Evolutionary conservation across 2,888 invertebrate genomes (phyloP), one percentile per base, ranked within the genome.

Genomic region (Stenodera caucasica): DNA sequence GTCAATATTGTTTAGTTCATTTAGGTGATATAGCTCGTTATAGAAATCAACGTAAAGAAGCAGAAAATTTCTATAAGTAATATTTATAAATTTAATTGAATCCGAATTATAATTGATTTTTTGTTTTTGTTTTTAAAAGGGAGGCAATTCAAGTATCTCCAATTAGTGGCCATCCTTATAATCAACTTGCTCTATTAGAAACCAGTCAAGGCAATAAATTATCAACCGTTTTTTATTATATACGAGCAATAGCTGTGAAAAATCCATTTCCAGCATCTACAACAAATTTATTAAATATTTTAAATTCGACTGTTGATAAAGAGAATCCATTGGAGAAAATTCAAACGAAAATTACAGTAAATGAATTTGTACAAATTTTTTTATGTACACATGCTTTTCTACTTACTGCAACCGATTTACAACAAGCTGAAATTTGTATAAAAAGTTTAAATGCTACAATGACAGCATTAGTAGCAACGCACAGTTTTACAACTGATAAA

Each of bases 1-100:
- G 92, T 77, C 94, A 94, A 77, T 91, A 94, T 80, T 94, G 94
- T 78, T 84, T 94, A 60, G 92, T 94, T 58, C 95, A 94, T 78
- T 84, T 94, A 59, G 95, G 95, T 0, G 94, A 94, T 76, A 85
- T 94, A 69, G 91, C 94, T 23, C 86, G 94, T 8, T 95, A 95
- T 76, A 83, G 91, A 64, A 90, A 90, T 73, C 90, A 92, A 78
- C 86, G 89, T 66, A 85, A 88, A 53, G 90, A 92, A 75, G 93
- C 94, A 0, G 92, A 93, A 77, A 89, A 89, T 14, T 94, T 92
- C 80, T 94, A 95, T 80, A 86, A 87, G 86, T 87, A 76, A 70
- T 18, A 45, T 52, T 37, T 37, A 29, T 32, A 45, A 50, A 52
- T 59, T 12, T 55, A 49, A 32, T 50, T 26, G 33, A 15, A 55